Percentiles rank a stretch among this genome's conserved stretches.
phyloP scores from a whole-genome alignment of 2,888 invertebrate genomes.

The Caenorhabditis sp. region DNA sequence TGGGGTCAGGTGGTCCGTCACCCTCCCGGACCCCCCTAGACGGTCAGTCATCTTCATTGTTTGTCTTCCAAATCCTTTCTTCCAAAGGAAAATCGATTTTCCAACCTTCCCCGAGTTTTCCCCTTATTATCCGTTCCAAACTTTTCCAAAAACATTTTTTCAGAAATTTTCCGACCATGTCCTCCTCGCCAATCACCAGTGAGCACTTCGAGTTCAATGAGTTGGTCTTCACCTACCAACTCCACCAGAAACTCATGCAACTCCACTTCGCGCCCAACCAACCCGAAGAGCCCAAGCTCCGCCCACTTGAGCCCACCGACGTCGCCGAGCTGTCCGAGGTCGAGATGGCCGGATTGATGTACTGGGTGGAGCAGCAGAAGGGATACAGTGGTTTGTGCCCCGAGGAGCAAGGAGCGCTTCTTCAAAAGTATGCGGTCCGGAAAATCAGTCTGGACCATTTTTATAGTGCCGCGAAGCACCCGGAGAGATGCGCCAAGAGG shows the following conservation, averaged over 20 bases:
- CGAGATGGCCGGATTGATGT: conserved; percentile 78
- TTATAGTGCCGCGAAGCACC: conserved; percentile 78
- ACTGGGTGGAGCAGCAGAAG: conserved; percentile 78
- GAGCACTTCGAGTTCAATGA: conserved; percentile 49
- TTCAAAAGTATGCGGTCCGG: conserved; percentile 77
- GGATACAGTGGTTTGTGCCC: conserved; percentile 71
- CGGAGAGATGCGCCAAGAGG: conserved; percentile 62
- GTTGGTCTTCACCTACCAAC: conserved; percentile 72
- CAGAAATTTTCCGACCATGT: not conserved
- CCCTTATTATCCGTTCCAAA: no score
- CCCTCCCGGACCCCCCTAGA: no score
- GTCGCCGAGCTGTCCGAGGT: conserved; percentile 75
- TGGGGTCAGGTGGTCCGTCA: no score
- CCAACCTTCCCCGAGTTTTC: no score
- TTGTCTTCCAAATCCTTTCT: no score
- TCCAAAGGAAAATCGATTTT: no score
- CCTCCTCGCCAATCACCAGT: conserved; percentile 26
- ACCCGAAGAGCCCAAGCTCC: conserved; percentile 39
- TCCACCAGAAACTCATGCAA: conserved; percentile 77
- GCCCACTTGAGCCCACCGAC: conserved; percentile 76
- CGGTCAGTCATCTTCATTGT: no score
- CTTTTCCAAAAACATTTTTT: no score
- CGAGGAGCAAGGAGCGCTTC: conserved; percentile 69
- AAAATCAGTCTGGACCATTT: conserved; percentile 81
- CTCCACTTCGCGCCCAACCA: conserved; percentile 66